A percentile compares a stretch with the other conserved stretches of the same genome.
These are phyloP conservation scores for Neofelis nebulosa DNA, from an alignment of 2,113 vertebrate species.

Conservation along the genomic window DNA sequence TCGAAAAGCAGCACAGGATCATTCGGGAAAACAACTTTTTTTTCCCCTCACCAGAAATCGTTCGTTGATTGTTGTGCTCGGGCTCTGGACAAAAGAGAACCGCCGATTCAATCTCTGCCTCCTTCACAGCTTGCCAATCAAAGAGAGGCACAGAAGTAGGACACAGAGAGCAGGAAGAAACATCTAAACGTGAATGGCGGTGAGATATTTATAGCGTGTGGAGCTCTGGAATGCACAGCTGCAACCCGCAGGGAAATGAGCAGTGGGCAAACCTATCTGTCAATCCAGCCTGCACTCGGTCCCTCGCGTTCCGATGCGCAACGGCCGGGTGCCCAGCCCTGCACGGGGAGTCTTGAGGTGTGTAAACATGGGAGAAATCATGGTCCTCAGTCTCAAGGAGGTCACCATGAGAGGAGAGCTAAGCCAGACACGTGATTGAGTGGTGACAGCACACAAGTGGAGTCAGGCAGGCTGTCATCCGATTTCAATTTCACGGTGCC, in stretches of 20 bases:
- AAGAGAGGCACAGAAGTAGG: neutral
- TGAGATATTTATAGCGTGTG: neutral
- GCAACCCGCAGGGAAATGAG: neutral
- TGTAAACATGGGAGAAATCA: neutral
- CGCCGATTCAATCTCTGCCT: neutral
- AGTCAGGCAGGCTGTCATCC: neutral
- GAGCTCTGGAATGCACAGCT: neutral
- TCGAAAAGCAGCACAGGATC: neutral
- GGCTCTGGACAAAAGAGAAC: neutral
- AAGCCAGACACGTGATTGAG: rapidly evolving
- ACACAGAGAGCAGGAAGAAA: neutral
- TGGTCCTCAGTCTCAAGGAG: neutral
- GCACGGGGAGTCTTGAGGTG: neutral
- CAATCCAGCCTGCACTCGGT: neutral
- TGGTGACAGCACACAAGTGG: neutral
- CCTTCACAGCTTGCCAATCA: neutral
- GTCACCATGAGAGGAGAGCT: neutral
- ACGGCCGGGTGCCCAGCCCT: rapidly evolving
- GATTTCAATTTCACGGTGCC: neutral
- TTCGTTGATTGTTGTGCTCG: neutral
- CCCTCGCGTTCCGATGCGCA: neutral
- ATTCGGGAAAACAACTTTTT: neutral
- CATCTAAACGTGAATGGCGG: neutral
- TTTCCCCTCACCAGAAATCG: neutral
- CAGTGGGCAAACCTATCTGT: rapidly evolving